Conservation (phyloP, 37 sponge, comb jelly and placozoan species). For the Beroe ovata region DNA sequence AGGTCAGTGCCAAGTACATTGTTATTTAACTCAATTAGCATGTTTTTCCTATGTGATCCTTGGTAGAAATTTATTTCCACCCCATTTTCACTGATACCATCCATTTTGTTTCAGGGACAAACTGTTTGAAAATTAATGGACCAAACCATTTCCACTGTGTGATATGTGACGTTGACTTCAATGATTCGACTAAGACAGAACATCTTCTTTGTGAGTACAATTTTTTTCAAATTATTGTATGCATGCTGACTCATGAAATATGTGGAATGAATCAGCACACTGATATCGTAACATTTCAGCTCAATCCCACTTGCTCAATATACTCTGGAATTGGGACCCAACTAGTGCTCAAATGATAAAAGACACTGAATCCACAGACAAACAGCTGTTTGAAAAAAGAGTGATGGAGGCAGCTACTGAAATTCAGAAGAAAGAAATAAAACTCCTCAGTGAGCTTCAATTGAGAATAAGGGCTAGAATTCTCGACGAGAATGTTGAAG, state of each 20-base stretch:
- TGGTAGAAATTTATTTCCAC: too few relatives aligned
- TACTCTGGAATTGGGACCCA: constrained; percentile 65
- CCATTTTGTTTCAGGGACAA: not conserved
- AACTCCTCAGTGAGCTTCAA: constrained; percentile 20
- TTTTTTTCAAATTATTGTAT: too few relatives aligned
- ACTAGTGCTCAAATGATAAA: constrained; percentile 38
- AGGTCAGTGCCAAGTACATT: too few relatives aligned
- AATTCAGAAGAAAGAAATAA: constrained; percentile 49
- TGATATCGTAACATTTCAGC: too few relatives aligned
- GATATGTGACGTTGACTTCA: not conserved
- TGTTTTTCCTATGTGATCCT: too few relatives aligned
- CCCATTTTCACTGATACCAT: not conserved
- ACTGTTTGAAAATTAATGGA: constrained; percentile 37
- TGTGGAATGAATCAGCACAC: too few relatives aligned
- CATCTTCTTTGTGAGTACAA: constrained; percentile 40
- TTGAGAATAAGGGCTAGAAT: constrained; percentile 12
- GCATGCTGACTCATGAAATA: too few relatives aligned
- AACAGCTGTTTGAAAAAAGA: not conserved
- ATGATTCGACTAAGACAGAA: constrained; percentile 7
- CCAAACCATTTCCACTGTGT: constrained; percentile 15
- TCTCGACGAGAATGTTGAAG: constrained; percentile 30
- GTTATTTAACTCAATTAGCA: too few relatives aligned
- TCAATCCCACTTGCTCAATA: constrained; percentile 14
- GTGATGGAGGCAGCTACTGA: constrained; percentile 52
- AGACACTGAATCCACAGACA: not conserved